Evolutionary conservation across 1,140 invertebrate genomes (phyloP).

Genomic region (Asbolus verrucosus): DNA sequence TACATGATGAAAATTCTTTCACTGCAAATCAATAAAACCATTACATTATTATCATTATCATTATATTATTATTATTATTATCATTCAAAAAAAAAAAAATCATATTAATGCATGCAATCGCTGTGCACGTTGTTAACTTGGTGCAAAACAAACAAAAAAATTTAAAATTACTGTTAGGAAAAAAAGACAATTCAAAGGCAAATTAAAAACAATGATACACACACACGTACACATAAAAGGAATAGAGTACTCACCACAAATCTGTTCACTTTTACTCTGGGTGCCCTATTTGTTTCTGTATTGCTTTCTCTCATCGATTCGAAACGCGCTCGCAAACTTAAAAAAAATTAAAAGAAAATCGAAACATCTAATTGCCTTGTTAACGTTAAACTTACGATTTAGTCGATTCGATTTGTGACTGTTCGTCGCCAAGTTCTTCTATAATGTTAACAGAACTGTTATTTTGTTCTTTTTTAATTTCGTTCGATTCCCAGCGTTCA

Average conservation of each 20-base stretch:
- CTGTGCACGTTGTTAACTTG: conserved; percentile 11
- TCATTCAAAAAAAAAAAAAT: too few species aligned
- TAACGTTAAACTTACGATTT: conserved; percentile 66
- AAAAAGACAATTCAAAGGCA: conserved; percentile 27
- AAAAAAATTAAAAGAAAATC: conserved; percentile 47
- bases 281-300: conserved; percentile 66
- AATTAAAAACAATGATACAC: conserved; percentile 13
- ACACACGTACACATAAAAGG: not conserved
- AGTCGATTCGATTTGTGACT: conserved; percentile 79
- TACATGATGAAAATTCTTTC: not conserved
- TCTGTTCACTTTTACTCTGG: conserved; percentile 81
- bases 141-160: conserved; percentile 8
- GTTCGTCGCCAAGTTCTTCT: conserved; percentile 70
- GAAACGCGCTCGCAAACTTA: conserved; percentile 84
- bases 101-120: not conserved
- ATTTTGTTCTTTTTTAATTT: conserved; percentile 69
- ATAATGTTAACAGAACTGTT: conserved; percentile 62
- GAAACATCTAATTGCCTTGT: too few species aligned
- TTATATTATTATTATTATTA: too few species aligned
- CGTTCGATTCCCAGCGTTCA: conserved; percentile 88
- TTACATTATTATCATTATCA: not conserved
- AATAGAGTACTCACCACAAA: conserved; percentile 81
- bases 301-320: conserved; percentile 79
- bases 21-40: conserved; percentile 1
- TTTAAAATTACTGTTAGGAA: not conserved